phyloP scores from a whole-genome alignment of 2,113 vertebrate genomes.

The Bombycilla garrulus region DNA sequence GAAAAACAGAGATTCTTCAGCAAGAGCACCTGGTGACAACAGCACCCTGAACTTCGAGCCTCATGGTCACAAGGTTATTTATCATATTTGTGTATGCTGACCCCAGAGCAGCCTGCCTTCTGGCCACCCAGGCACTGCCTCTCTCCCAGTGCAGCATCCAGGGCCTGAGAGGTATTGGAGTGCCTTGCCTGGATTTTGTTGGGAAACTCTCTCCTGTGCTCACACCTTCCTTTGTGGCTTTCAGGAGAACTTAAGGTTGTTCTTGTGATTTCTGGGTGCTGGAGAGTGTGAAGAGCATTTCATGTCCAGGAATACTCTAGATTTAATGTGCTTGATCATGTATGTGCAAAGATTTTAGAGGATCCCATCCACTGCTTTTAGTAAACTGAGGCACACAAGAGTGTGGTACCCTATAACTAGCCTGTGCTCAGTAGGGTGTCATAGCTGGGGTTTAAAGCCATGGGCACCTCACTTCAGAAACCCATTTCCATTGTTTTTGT shows the following conservation, averaged over 20 bases:
- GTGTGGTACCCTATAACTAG: background rate
- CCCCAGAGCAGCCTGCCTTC: background rate
- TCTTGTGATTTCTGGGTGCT: background rate
- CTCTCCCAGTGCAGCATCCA: background rate
- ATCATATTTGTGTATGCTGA: background rate
- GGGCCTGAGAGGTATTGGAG: background rate
- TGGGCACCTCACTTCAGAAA: background rate
- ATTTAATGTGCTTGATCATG: background rate
- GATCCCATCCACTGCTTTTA: background rate
- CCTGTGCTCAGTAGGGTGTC: background rate
- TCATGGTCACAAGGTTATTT: background rate
- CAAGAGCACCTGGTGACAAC: background rate
- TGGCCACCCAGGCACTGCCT: background rate
- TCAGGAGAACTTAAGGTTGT: accelerated
- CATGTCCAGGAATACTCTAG: background rate
- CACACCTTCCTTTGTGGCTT: accelerated
- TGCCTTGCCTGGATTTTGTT: background rate
- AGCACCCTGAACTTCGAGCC: background rate
- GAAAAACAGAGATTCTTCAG: background rate
- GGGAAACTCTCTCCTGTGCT: background rate
- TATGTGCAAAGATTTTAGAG: background rate
- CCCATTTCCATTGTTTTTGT: background rate
- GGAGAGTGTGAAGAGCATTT: background rate
- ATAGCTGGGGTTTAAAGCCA: background rate
- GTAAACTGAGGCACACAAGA: background rate